phyloP scores from a whole-genome alignment of 1,140 invertebrate genomes.

The Zaprionus gabonicus region DNA sequence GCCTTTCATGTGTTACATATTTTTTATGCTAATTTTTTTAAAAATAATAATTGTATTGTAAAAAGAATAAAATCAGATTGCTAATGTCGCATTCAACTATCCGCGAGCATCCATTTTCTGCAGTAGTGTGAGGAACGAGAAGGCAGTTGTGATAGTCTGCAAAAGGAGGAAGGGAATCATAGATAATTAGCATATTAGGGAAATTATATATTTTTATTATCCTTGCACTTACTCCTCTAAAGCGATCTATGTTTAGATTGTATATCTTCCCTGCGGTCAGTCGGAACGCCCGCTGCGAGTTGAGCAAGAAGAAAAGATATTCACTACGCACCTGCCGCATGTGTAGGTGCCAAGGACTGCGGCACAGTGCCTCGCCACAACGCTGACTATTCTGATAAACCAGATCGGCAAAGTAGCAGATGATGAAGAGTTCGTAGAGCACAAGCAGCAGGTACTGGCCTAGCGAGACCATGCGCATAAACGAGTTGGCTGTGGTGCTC shows the following conservation, averaged over 20 bases:
- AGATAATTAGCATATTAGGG: not conserved
- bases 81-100: conserved; percentile 32
- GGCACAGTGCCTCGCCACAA: conserved; percentile 70
- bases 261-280: conserved; percentile 76
- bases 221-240: conserved; percentile 58
- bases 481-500: conserved; percentile 67
- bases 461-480: conserved; percentile 70
- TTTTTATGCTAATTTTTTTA: conserved; percentile 51
- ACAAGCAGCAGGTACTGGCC: conserved; percentile 71
- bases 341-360: conserved; percentile 77
- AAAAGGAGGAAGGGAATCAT: conserved; percentile 6
- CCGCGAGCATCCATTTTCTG: conserved; percentile 71
- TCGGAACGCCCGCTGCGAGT: conserved; percentile 57
- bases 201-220: not conserved
- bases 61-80: conserved; percentile 16
- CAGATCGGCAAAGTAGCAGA: conserved; percentile 76
- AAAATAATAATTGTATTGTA: conserved; percentile 47
- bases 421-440: conserved; percentile 72
- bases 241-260: conserved; percentile 71
- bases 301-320: conserved; percentile 69
- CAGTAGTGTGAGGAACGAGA: conserved; percentile 75
- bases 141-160: conserved; percentile 78
- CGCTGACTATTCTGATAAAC: conserved; percentile 74
- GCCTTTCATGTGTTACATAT: conserved; percentile 44
- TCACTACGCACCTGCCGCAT: conserved; percentile 60